Evolutionary conservation across 2,888 invertebrate genomes (phyloP).

Genomic region (Drosophila tanythrix): DNA sequence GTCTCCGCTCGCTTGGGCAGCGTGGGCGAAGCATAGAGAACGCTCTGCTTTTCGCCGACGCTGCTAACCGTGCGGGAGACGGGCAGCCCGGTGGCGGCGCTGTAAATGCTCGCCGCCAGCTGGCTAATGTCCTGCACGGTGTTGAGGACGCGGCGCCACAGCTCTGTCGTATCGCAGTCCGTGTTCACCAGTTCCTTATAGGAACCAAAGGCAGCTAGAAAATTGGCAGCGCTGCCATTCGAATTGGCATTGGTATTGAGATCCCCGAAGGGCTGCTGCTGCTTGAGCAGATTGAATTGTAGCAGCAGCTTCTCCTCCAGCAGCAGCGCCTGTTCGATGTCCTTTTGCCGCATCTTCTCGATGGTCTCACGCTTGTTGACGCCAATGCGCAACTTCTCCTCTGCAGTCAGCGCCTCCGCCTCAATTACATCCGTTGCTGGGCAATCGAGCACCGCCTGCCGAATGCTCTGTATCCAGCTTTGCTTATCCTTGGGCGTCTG

Average conservation of each 20-base stretch:
- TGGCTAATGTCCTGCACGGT: slow-evolving; percentile 88
- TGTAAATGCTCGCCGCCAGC: slow-evolving; percentile 90
- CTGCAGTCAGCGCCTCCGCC: slow-evolving; percentile 89
- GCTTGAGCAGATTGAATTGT: slow-evolving; percentile 90
- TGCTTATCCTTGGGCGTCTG: slow-evolving; percentile 95
- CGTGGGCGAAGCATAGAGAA: slow-evolving; percentile 93
- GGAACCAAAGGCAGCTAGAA: slow-evolving; percentile 84
- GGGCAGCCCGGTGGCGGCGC: slow-evolving; percentile 88
- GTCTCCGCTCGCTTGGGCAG: slow-evolving; percentile 97
- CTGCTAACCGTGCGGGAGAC: slow-evolving; percentile 96
- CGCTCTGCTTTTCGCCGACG: slow-evolving; percentile 96
- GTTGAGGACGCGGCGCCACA: slow-evolving; percentile 91
- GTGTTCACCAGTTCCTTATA: slow-evolving; percentile 92
- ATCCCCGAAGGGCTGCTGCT: slow-evolving; percentile 78
- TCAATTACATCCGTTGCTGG: slow-evolving; percentile 91
- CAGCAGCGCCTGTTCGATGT: slow-evolving; percentile 93
- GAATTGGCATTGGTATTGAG: slow-evolving; percentile 26
- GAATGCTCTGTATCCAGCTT: slow-evolving; percentile 94
- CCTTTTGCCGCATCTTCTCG: slow-evolving; percentile 93
- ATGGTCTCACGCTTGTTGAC: slow-evolving; percentile 86
- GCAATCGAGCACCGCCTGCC: slow-evolving; percentile 92
- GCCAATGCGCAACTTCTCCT: slow-evolving; percentile 89
- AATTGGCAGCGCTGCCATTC: slow-evolving; percentile 82
- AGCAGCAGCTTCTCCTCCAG: slow-evolving; percentile 95
- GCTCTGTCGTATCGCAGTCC: slow-evolving; percentile 90